Evolutionary conservation across 2,797 vertebrate species (phyloP), one percentile per base, ranked within the genome.

Genomic region (Ispidina lecontei): DNA sequence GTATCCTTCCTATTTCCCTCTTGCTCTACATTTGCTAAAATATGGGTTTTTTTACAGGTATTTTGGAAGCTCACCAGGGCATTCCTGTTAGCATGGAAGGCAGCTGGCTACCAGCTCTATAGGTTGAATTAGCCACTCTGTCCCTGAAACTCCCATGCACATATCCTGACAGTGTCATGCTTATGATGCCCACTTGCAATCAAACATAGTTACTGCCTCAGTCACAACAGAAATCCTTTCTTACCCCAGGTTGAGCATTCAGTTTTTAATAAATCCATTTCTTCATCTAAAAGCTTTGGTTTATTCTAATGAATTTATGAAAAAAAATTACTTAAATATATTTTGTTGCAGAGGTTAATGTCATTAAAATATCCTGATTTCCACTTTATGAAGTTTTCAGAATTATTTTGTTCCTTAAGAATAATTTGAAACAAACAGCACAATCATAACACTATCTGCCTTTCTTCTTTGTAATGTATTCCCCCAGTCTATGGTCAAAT

Each of bases 81-180:
- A 3, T 26, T n/a, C 28, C 28, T 64, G 33, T 9, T 5, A 21
- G 21, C 0, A 0, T 1, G 21, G 56, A 44, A 49, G 35, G 64
- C 49, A 52, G 31, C 15, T 41, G 55, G 18, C 9, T 33, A 55
- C 71, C 46, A 72, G 44, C 29, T 41, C 44, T 10, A 6, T 0
- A 20, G 25, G 59, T 7, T 58, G 19, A 5, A 28, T 4, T 26
- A 49, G 33, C 10, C 46, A 16, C 26, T 35, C 35, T 20, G 6
- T 26, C 22, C 35, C 60, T 17, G 2, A 7, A 47, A 31, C 11
- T 64, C 41, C 68, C 23, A 4, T 0, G 1, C 37, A 31, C 1
- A 0, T 2, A 5, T 12, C 44, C 33, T 15, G 4, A 23, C 10
- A 52, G 43, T 4, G 15, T 56, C 0, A 0, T 18, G 18, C 14